A percentile compares a stretch with the other conserved stretches of the same genome.
phyloP scores from a whole-genome alignment of 92 coral and sea anemone species.

The Palythoa grandis region DNA sequence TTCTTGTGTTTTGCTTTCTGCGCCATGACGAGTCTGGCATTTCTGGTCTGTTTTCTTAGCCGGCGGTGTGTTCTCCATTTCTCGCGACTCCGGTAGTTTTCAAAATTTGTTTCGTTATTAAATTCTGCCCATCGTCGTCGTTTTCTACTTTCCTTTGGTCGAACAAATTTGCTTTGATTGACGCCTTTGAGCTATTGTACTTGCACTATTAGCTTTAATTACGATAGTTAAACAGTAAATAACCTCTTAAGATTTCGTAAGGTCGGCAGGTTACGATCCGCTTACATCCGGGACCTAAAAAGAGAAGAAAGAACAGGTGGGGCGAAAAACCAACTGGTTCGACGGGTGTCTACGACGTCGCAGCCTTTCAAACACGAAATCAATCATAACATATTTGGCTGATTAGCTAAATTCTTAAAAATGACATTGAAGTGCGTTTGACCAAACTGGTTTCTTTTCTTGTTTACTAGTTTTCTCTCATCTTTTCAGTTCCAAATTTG shows the following conservation, averaged over 20 bases:
- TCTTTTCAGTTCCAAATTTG: neutral
- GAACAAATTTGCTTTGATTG: neutral
- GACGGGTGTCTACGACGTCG: neutral
- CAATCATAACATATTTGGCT: neutral
- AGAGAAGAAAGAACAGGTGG: slow-evolving; percentile 42
- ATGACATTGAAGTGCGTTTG: neutral
- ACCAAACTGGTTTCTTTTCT: neutral
- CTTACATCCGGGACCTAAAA: slow-evolving; percentile 10
- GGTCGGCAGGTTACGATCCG: slow-evolving; percentile 1
- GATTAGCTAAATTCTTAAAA: neutral
- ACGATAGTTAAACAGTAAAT: neutral
- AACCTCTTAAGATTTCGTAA: neutral
- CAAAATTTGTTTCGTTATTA: neutral
- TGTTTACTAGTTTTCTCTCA: neutral
- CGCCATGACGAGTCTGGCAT: slow-evolving; percentile 27
- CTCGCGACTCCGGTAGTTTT: neutral
- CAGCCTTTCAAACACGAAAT: neutral
- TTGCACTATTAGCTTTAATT: neutral
- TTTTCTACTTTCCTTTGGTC: neutral
- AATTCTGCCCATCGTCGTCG: neutral
- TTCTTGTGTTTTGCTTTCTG: neutral
- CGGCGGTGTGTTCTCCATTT: slow-evolving; percentile 23
- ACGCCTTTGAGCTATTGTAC: slow-evolving; percentile 4
- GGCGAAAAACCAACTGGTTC: slow-evolving; percentile 2
- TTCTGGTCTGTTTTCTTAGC: neutral